Evolutionary conservation across 2,113 vertebrate species (phyloP), one percentile per base, ranked within the genome.

Genomic region (Baryphthengus martii): DNA sequence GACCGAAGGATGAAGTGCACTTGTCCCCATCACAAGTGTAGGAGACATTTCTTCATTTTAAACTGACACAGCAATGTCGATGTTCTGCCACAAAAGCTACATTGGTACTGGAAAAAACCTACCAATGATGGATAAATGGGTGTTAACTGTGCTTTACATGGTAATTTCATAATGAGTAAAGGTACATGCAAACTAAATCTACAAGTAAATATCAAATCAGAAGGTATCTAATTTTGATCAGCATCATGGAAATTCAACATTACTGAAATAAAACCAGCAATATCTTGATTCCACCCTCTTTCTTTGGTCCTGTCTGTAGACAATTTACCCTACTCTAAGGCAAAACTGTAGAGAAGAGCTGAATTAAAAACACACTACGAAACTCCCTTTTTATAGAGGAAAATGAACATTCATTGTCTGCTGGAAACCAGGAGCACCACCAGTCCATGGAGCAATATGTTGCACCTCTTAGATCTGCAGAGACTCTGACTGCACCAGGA

Each of bases 101-200:
- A 12, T 18, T 13, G 39, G 44, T 58, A 31, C 21, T 50, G 40
- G 31, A 28, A 68, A 17, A 86, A 50, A 40, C 3, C 5, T 7
- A 6, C 37, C 28, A 72, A 6, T 5, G 1, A 10, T 4, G 3
- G 18, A 17, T 5, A 45, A 73, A 40, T 0, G 5, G 24, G 21
- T 17, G 17, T 55, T 55, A 66, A 20, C 8, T 18, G 59, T 14
- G 42, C 62, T 45, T 17, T 23, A 3, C 2, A 1, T 1, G 3
- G 19, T 8, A 1, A 47, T 24, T 31, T 6, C 14, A 9, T 4
- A 59, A 35, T 13, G 5, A 29, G 19, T 28, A 8, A 56, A 31
- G 40, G 14, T 4, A 6, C 2, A 10, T 1, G 2, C 3, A 35
- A 63, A 71, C 6, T 26, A 19, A 53, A 74, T 0, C 2, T 1